phyloP scores from a whole-genome alignment of 92 coral and sea anemone species.

The Hydrozoanthus gracilis region DNA sequence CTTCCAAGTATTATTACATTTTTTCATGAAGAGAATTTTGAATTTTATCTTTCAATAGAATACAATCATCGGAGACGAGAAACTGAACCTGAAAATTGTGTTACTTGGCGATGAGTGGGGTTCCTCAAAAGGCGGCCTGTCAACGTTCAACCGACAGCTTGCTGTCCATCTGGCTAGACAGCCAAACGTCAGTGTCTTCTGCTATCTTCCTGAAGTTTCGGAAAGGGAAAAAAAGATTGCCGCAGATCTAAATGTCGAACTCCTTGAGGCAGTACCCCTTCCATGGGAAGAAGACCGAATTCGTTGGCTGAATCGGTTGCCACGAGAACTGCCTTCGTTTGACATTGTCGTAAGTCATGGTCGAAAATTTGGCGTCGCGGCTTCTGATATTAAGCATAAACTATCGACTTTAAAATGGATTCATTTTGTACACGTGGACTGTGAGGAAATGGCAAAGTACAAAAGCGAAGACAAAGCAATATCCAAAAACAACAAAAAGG shows the following conservation, averaged over 20 bases:
- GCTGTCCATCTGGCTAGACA: too few species aligned
- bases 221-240: neutral
- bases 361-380: neutral
- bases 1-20: too few species aligned
- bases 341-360: slow-evolving; percentile 1
- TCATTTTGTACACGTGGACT: neutral
- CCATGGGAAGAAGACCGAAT: neutral
- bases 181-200: neutral
- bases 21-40: too few species aligned
- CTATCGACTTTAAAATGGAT: neutral
- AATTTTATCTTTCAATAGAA: too few species aligned
- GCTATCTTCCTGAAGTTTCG: neutral
- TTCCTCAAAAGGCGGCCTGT: too few species aligned
- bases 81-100: too few species aligned
- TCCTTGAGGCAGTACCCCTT: neutral
- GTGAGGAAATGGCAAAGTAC: neutral
- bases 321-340: neutral
- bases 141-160: too few species aligned
- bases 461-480: neutral
- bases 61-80: too few species aligned
- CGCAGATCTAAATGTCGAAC: neutral
- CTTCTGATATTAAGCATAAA: neutral
- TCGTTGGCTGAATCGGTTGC: neutral
- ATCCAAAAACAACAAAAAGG: neutral
- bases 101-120: neutral